These are phyloP conservation scores for Columba janthina DNA, from an alignment of 2,113 vertebrate genomes.

Conservation along the genomic window DNA sequence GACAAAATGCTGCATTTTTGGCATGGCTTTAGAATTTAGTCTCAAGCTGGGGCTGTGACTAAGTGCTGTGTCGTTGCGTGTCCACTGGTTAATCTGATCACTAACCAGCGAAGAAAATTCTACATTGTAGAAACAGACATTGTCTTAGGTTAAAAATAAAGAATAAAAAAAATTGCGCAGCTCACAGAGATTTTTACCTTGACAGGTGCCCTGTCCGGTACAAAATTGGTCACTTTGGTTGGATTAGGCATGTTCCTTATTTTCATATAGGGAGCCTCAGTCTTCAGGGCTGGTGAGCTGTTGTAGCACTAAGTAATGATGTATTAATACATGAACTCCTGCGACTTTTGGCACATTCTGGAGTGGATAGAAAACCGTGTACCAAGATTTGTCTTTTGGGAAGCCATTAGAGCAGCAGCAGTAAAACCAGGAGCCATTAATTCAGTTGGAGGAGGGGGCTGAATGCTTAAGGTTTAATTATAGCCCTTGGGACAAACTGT, in stretches of 20 bases:
- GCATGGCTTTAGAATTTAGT: neutral
- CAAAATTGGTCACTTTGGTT: neutral
- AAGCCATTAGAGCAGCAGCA: conserved; percentile 3
- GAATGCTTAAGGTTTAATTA: conserved; percentile 16
- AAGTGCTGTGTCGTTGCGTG: neutral
- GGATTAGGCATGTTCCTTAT: neutral
- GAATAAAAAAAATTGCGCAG: neutral
- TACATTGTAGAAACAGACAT: neutral
- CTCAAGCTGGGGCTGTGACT: neutral
- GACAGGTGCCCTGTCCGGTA: neutral
- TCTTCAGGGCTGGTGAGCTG: neutral
- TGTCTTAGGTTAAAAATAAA: neutral
- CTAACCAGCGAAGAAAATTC: neutral
- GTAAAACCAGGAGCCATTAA: neutral
- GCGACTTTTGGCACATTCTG: neutral
- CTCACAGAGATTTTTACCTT: neutral
- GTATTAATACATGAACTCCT: neutral
- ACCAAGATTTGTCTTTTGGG: neutral
- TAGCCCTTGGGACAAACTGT: neutral
- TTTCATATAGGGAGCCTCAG: neutral
- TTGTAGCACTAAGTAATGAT: neutral
- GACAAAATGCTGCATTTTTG: neutral
- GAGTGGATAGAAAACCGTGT: neutral
- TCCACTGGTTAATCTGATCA: neutral
- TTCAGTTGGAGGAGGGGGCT: neutral